phyloP scores from a whole-genome alignment of 2,113 vertebrate genomes.

The Isurus oxyrinchus region DNA sequence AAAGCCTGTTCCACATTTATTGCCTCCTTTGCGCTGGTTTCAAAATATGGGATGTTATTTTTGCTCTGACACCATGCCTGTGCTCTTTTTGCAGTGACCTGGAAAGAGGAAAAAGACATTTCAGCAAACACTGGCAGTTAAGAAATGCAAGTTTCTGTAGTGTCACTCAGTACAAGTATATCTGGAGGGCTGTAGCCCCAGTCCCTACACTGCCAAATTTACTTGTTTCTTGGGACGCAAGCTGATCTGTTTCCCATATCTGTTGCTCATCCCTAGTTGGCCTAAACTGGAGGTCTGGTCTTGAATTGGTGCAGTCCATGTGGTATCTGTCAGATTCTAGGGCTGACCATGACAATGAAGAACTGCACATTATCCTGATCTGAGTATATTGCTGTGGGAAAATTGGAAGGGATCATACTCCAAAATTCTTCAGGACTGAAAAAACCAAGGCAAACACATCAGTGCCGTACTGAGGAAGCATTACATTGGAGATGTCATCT shows the following conservation, averaged over 20 bases:
- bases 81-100: slow-evolving; percentile 96
- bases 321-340: background rate
- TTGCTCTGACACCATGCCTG: slow-evolving; percentile 99
- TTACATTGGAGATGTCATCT: too few relatives aligned
- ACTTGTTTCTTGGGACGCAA: background rate
- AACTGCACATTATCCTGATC: background rate
- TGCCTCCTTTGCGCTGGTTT: slow-evolving; percentile 98
- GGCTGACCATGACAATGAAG: background rate
- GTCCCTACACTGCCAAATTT: background rate
- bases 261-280: background rate
- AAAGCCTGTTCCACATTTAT: slow-evolving; percentile 99
- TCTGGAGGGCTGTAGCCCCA: background rate
- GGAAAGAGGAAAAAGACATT: background rate
- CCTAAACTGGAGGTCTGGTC: background rate
- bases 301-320: too few relatives aligned
- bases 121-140: background rate
- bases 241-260: background rate
- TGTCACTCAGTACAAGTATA: background rate
- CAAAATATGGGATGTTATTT: slow-evolving; percentile 98
- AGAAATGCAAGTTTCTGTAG: background rate
- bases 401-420: background rate
- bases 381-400: background rate
- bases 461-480: too few relatives aligned
- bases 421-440: too few relatives aligned
- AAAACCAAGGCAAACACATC: too few relatives aligned